Conservation (phyloP, 1,140 invertebrate species). For the Drosophila nikananu region DNA sequence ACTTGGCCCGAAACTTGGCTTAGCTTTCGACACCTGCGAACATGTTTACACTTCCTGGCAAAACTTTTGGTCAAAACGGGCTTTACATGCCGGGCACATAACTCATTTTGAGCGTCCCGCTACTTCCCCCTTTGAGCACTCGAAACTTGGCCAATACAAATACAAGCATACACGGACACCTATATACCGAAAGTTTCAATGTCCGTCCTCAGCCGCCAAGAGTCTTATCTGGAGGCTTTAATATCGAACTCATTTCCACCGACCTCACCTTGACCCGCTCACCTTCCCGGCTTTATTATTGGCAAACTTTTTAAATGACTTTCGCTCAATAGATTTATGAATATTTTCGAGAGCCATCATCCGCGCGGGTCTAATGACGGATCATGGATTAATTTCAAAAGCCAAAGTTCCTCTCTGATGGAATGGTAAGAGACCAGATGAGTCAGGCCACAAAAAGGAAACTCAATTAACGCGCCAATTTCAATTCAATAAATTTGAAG, state of each 20-base stretch:
- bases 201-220: not conserved
- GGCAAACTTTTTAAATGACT: constrained; percentile 60
- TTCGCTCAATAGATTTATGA: constrained; percentile 41
- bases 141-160: constrained; percentile 24
- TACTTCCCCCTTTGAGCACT: constrained; percentile 29
- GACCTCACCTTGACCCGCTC: constrained; percentile 32
- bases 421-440: constrained; percentile 2
- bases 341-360: constrained; percentile 28
- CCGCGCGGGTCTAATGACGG: constrained; percentile 19
- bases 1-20: constrained; percentile 40
- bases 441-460: constrained; percentile 18
- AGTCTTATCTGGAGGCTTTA: constrained; percentile 33
- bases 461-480: constrained; percentile 40
- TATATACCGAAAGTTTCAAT: constrained; percentile 30
- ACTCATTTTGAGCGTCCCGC: constrained; percentile 53
- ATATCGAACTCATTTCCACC: constrained; percentile 20
- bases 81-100: constrained; percentile 69
- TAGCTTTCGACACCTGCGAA: constrained; percentile 63
- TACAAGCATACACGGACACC: constrained; percentile 13
- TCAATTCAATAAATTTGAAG: constrained; percentile 31
- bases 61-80: constrained; percentile 45
- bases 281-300: constrained; percentile 34
- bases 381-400: constrained; percentile 20
- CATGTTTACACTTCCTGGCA: constrained; percentile 57
- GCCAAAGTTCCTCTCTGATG: not conserved